These are phyloP conservation scores for Micrasema minimum DNA, from an alignment of 1,140 invertebrate species.

Conservation along the genomic window DNA sequence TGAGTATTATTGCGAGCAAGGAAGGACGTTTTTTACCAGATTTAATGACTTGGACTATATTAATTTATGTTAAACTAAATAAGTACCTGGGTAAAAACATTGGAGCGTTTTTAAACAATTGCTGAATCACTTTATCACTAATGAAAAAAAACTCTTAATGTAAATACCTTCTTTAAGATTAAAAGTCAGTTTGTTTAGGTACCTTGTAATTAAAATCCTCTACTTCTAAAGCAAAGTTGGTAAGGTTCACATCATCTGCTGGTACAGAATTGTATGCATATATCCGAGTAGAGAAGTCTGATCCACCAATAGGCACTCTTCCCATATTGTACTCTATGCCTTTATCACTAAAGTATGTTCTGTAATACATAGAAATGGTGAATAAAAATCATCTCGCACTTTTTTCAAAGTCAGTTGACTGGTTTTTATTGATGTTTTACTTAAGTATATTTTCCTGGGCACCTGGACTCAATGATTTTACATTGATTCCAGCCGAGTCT, in stretches of 20 bases:
- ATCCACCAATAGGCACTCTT: slow-evolving; percentile 83
- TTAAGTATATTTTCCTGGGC: slow-evolving; percentile 72
- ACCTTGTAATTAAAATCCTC: slow-evolving; percentile 78
- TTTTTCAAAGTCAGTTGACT: too few relatives aligned
- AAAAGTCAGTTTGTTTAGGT: neutral
- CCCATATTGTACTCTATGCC: slow-evolving; percentile 82
- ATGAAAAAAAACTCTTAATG: too few relatives aligned
- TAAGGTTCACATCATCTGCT: slow-evolving; percentile 72
- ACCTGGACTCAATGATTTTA: slow-evolving; percentile 68
- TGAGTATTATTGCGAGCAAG: too few relatives aligned
- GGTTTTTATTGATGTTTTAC: too few relatives aligned
- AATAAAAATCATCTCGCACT: too few relatives aligned
- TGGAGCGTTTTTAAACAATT: too few relatives aligned
- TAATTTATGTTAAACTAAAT: too few relatives aligned
- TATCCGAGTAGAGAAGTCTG: slow-evolving; percentile 76
- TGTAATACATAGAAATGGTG: slow-evolving; percentile 55
- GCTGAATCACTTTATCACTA: too few relatives aligned
- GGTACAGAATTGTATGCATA: slow-evolving; percentile 69
- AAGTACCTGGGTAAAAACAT: too few relatives aligned
- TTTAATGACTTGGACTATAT: too few relatives aligned
- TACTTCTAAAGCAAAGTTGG: slow-evolving; percentile 72
- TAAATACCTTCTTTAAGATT: too few relatives aligned
- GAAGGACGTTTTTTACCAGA: too few relatives aligned
- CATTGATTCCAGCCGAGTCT: slow-evolving; percentile 84
- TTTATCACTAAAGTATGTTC: slow-evolving; percentile 67